A percentile compares a stretch with the other conserved stretches of the same genome.
Evolutionary conservation across 2,113 vertebrate species (phyloP).

Genomic region (Asarcornis scutulata): DNA sequence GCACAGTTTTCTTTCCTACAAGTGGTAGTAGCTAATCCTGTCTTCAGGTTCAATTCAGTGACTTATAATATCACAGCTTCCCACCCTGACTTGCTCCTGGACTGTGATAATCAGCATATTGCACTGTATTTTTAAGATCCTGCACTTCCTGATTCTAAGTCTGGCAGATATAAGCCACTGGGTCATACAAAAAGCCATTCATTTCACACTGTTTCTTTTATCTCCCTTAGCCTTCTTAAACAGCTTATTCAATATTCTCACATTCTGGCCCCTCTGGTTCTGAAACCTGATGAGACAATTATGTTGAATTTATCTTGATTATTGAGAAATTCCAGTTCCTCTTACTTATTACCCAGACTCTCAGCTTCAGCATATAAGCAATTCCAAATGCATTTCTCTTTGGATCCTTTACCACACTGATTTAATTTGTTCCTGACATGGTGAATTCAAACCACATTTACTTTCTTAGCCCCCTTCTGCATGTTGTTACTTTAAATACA

Average conservation of each 20-base stretch:
- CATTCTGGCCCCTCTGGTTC: not conserved
- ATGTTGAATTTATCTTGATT: constrained; percentile 5
- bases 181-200: not conserved
- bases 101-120: not conserved
- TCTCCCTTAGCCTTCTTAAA: not conserved
- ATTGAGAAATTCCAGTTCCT: constrained; percentile 8
- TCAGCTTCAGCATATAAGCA: not conserved
- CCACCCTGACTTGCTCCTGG: not conserved
- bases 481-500: not conserved
- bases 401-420: not conserved
- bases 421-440: constrained; percentile 33
- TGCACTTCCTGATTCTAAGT: not conserved
- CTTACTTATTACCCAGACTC: not conserved
- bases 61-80: not conserved
- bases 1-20: not conserved
- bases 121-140: not conserved
- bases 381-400: constrained; percentile 27
- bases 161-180: not conserved
- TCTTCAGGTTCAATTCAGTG: not conserved
- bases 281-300: not conserved
- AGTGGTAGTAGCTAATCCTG: not conserved
- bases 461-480: not conserved
- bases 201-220: not conserved
- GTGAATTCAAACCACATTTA: constrained; percentile 1
- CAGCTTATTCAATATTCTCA: not conserved